phyloP scores from a whole-genome alignment of 2,113 vertebrate species.

The Malaclemys terrapin region DNA sequence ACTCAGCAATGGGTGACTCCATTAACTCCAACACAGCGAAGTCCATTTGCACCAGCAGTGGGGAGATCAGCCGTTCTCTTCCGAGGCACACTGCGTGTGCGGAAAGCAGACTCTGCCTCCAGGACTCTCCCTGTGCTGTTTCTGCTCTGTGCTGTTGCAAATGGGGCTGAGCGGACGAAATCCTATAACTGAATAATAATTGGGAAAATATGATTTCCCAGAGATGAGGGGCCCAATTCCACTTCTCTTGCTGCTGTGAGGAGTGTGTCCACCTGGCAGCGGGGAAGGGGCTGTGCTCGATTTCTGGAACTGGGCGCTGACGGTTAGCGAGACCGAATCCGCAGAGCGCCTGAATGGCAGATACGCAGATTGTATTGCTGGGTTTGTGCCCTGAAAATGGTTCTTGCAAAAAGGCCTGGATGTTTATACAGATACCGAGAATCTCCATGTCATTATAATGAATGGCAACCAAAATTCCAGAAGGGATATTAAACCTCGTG shows the following conservation, averaged over 20 bases:
- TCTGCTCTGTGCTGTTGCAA: background rate
- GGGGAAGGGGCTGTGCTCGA: background rate
- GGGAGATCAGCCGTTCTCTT: background rate
- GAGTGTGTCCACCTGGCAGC: background rate
- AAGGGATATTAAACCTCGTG: background rate
- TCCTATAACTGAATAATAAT: background rate
- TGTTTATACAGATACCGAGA: background rate
- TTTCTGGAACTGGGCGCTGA: background rate
- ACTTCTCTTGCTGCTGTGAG: background rate
- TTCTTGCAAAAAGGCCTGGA: background rate
- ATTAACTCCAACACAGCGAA: background rate
- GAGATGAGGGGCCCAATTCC: background rate
- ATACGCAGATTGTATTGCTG: background rate
- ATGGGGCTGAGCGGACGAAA: background rate
- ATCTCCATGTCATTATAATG: background rate
- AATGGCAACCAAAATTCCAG: background rate
- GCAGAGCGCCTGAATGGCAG: background rate
- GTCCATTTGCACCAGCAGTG: background rate
- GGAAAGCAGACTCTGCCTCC: background rate
- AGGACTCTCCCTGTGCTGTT: background rate
- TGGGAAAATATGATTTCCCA: background rate
- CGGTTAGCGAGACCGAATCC: background rate
- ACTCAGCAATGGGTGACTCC: background rate
- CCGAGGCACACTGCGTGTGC: background rate
- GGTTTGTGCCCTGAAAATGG: background rate